Percentiles rank a stretch among this genome's conserved stretches.
These are phyloP conservation scores for Malurus splendens DNA, from an alignment of 2,797 vertebrate genomes.

Conservation along the genomic window DNA sequence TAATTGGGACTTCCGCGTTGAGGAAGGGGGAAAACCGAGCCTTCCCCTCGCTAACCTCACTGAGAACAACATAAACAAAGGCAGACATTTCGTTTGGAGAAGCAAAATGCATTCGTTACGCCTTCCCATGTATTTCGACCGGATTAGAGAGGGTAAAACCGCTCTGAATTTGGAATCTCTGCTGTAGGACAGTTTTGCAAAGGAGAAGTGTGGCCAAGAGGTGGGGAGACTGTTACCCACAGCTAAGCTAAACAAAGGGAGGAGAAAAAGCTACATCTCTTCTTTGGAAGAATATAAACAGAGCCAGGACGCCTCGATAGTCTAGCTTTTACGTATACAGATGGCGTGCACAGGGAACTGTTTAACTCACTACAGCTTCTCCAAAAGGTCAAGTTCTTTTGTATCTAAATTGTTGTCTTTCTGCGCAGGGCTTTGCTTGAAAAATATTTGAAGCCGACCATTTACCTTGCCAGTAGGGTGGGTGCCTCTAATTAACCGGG, in stretches of 20 bases:
- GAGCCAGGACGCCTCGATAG: slow-evolving; percentile 59
- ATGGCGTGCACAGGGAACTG: slow-evolving; percentile 43
- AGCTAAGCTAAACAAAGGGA: slow-evolving; percentile 44
- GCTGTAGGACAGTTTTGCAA: slow-evolving; percentile 10
- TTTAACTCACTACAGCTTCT: slow-evolving; percentile 55
- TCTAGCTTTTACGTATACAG: slow-evolving; percentile 59
- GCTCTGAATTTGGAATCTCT: slow-evolving; percentile 28
- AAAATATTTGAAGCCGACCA: neutral
- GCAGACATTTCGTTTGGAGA: slow-evolving; percentile 36
- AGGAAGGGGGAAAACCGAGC: slow-evolving; percentile 33
- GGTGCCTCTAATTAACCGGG: slow-evolving; percentile 15
- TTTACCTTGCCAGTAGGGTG: slow-evolving; percentile 5
- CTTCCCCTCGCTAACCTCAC: slow-evolving; percentile 24
- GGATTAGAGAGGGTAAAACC: slow-evolving; percentile 45
- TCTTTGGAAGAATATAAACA: slow-evolving; percentile 71
- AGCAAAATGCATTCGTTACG: slow-evolving; percentile 56
- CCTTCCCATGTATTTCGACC: slow-evolving; percentile 40
- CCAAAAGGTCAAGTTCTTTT: slow-evolving; percentile 58
- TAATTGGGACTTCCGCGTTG: slow-evolving; percentile 43
- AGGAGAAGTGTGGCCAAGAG: slow-evolving; percentile 24
- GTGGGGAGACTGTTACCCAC: slow-evolving; percentile 3
- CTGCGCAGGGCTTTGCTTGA: neutral
- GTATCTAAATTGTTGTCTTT: neutral
- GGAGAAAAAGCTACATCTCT: neutral
- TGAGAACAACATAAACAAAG: slow-evolving; percentile 47